phyloP scores from a whole-genome alignment of 1,140 invertebrate genomes.

The Drosophila lacteicornis region DNA sequence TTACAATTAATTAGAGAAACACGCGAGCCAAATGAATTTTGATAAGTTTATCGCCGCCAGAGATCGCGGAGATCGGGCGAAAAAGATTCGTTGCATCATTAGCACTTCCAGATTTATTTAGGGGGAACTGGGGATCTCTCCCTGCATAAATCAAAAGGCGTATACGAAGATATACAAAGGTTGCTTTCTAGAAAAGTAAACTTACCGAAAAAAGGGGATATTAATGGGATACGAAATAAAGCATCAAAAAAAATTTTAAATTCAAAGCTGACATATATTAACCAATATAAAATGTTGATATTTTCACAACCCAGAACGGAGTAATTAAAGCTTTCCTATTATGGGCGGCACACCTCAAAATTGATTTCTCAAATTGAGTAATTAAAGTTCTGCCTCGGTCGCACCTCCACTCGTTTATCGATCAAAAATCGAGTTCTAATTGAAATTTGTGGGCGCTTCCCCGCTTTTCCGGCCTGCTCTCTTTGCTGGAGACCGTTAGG shows the following conservation, averaged over 20 bases:
- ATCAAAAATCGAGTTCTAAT: conserved; percentile 38
- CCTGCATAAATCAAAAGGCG: background rate
- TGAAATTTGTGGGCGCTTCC: conserved; percentile 29
- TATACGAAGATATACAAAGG: no score
- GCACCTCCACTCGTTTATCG: conserved; percentile 18
- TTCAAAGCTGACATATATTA: background rate
- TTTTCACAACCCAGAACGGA: conserved; percentile 7
- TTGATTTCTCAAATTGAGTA: conserved; percentile 35
- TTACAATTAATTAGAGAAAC: conserved; percentile 42
- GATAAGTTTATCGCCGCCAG: conserved; percentile 39
- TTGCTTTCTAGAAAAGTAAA: background rate
- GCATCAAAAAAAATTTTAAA: no score
- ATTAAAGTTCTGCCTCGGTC: conserved; percentile 29
- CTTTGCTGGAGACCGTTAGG: conserved; percentile 22
- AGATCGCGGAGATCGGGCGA: conserved; percentile 22
- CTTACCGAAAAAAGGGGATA: background rate
- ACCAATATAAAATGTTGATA: background rate
- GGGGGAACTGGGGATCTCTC: background rate
- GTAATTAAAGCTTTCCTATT: conserved; percentile 5
- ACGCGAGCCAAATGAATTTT: conserved; percentile 46
- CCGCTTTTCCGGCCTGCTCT: conserved; percentile 12
- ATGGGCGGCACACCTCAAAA: conserved; percentile 9
- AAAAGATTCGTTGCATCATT: conserved; percentile 43
- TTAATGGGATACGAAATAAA: no score
- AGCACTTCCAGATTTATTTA: conserved; percentile 24